Percentiles rank a stretch among this genome's conserved stretches.
phyloP scores from a whole-genome alignment of 2,888 invertebrate genomes.

The Chelonus formosanus region DNA sequence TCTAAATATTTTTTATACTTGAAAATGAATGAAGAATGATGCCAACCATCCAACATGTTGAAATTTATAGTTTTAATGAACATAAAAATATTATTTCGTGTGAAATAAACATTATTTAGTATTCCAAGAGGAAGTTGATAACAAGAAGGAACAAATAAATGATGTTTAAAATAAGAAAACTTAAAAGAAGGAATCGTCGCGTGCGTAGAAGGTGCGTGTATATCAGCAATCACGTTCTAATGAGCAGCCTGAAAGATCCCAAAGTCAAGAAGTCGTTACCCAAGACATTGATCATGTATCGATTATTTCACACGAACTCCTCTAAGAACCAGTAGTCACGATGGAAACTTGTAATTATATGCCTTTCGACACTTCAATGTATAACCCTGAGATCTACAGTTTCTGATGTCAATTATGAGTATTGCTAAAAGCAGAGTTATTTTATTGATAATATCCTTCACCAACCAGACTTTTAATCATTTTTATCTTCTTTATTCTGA shows the following conservation, averaged over 20 bases:
- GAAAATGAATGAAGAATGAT: no score
- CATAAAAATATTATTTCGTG: no score
- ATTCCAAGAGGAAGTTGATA: no score
- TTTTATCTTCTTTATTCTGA: neutral
- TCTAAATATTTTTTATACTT: no score
- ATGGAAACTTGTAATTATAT: constrained; percentile 3
- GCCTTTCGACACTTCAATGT: constrained; percentile 4
- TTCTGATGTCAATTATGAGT: neutral
- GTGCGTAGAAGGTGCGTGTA: constrained; percentile 27
- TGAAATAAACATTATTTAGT: no score
- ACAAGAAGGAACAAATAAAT: no score
- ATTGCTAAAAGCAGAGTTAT: no score
- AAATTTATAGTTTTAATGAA: no score
- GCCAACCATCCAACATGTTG: no score
- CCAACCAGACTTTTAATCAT: neutral
- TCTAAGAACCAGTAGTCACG: constrained; percentile 2
- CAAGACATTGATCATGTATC: constrained; percentile 11
- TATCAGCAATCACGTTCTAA: constrained; percentile 27
- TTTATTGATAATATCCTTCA: no score
- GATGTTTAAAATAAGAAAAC: neutral
- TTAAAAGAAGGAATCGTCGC: constrained; percentile 19
- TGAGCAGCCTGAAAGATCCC: constrained; percentile 24
- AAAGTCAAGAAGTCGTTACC: constrained; percentile 10
- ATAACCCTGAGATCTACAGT: neutral
- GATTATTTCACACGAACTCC: constrained; percentile 1